Base-by-base conservation (phyloP, 64 coral and sea anemone genomes). In the Pachyseris speciosa region DNA sequence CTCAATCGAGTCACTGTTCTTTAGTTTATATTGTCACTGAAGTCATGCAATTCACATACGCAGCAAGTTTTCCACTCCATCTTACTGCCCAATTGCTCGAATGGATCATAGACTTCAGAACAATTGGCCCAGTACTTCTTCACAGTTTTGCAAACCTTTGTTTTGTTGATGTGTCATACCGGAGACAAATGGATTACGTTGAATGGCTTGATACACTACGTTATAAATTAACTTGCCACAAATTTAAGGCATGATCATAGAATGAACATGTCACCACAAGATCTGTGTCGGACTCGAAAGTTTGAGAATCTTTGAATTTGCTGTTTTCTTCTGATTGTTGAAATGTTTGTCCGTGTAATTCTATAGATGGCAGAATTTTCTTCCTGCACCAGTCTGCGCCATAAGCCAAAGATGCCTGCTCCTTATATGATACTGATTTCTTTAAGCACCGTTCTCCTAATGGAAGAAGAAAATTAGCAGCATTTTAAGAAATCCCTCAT, bases 191-290 rank as follows among this genome's bases (percentile, higher is more conserved):
- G n/a, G n/a, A n/a, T n/a, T n/a, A n/a, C n/a, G n/a, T n/a, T n/a
- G n/a, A n/a, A n/a, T n/a, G n/a, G 13, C 27, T 68, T 8, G 22
- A 6, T 32, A 36, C 15, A 34, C 0, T 61, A 52, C 40, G 19
- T 36, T 92, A 86, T 37, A 52, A 72, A 24, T 22, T 68, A 37
- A 95, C 85, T 43, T 64, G 51, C 97, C 97, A 99, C 36, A 99
- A 72, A 73, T 99, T 86, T 36, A 99, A 91, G 28, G 80, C 47
- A 42, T 99, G 93, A 49, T 99, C 93, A 87, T 99, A 99, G 85
- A 99, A 99, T 40, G 97, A 99, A 78, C 97, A 99, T 25, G 97
- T 99, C 30, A 94, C 97, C 27, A 99, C 12, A 20, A 92, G 20
- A 64, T 74, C 43, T 79, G 38, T 22, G 15, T 47, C 8, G 36